Evolutionary conservation across 2,797 vertebrate species (phyloP).

Genomic region (Leuciscus waleckii): DNA sequence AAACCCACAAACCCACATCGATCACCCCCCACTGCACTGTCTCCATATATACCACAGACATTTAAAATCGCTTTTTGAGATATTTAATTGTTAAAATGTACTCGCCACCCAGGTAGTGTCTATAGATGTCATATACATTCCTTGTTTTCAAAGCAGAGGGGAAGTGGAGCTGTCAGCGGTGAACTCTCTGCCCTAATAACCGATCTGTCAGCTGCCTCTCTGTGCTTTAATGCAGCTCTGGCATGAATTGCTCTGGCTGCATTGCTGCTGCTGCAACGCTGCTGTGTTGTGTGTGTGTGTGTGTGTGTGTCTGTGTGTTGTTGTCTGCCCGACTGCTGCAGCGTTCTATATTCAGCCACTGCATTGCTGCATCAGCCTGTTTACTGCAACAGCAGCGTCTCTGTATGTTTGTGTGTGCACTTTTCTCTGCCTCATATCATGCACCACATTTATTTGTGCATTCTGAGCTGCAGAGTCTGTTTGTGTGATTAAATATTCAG

Average conservation of each 20-base stretch:
- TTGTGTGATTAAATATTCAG: background rate
- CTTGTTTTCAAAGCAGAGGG: conserved; percentile 42
- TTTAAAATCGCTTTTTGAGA: background rate
- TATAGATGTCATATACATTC: conserved; percentile 31
- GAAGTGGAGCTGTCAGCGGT: conserved; percentile 26
- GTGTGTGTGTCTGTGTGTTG: conserved; percentile 17
- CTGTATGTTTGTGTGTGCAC: background rate
- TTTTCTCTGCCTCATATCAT: background rate
- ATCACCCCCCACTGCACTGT: conserved; percentile 40
- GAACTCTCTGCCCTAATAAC: conserved; percentile 45
- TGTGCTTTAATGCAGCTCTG: conserved; percentile 26
- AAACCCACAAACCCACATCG: conserved; percentile 51
- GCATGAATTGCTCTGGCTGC: conserved; percentile 20
- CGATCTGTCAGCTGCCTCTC: conserved; percentile 36
- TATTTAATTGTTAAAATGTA: conserved; percentile 18
- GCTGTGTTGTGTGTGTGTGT: background rate
- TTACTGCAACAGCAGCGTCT: background rate
- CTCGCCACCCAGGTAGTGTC: conserved; percentile 33
- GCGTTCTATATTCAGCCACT: conserved; percentile 22
- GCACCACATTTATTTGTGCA: conserved; percentile 10
- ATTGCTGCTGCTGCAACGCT: conserved; percentile 4
- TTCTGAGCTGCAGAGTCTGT: background rate
- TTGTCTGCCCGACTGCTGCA: conserved; percentile 27
- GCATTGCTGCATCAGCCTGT: conserved; percentile 52
- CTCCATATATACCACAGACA: conserved; percentile 42